Base-by-base conservation (phyloP, 2,888 invertebrate genomes). In the Thecophora atra region DNA sequence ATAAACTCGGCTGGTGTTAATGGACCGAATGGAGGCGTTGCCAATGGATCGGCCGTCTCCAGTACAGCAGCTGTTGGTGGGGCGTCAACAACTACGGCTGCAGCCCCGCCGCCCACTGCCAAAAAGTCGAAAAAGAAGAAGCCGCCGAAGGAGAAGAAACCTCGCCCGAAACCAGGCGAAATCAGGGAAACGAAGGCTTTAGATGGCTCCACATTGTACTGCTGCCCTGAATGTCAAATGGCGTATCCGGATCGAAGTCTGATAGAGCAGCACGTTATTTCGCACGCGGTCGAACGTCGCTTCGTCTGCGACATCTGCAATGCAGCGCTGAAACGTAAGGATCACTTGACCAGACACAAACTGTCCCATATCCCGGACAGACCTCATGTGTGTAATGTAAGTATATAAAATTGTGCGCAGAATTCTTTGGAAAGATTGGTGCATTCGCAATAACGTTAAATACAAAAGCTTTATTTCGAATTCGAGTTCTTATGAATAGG, bases 241-340 rank as follows among this genome's bases (percentile, higher is more conserved):
- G 94, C 94, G 51, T 94, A 95, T 83, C 94, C 95, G 3, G 94
- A 95, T 84, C 91, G 94, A 74, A 93, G 92, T 75, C 87, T 95
- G 62, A 87, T 95, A 72, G 95, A 95, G 79, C 94, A 95, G 81
- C 95, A 95, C 86, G 88, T 95, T n/a, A 89, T 94, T 21, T 94
- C 94, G 13, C 95, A 95, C 84, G 94, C 94, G 5, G 90, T 95
- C 83, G 95, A 95, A 81, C 89, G 95, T 77, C 89, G 91, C 81
- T 95, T 94, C 80, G 93, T 95, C 74, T 95, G 95, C 85, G 95
- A 95, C 86, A 94, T 95, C 71, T 95, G 95, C 83, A 95, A 95
- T 77, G 95, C 95, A 30, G 95, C 95, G 0, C 86, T 95, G 13
- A 95, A 95, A 83, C 91, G 95, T 72, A 95, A 95, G 83, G 95